Evolutionary conservation across 2,888 invertebrate species (phyloP), one percentile per base, ranked within the genome.

Genomic region (Eupeodes luniger): DNA sequence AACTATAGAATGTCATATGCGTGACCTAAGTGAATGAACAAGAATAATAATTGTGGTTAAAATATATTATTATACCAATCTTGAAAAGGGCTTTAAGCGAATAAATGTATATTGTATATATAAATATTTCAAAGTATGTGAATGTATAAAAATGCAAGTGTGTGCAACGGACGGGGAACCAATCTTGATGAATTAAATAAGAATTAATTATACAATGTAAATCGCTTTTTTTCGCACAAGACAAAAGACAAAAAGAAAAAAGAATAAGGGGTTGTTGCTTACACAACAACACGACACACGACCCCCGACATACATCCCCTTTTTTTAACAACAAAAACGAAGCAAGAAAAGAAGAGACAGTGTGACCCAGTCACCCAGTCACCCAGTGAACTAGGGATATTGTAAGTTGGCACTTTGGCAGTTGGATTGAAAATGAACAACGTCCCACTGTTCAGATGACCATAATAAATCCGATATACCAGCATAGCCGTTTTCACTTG

Each of bases 131-230:
- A 19, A 10, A n/a, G n/a, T 55, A 55, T 49, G 66, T 66, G 44
- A 47, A 27, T 49, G 66, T 66, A 14, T 49, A 27, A 27, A 53
- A 78, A 66, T 61, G 69, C n/a, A 67, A 66, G 66, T 61, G 87
- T 80, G 76, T 80, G 76, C 76, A 67, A 61, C 62, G 11, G 34
- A 61, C 62, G 11, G 34, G 53, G 69, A 80, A 70, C 62, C 75
- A 76, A 57, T 70, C 55, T 69, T 64, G 77, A 76, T 74, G 51
- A 66, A 79, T 51, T 36, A 64, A 64, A 55, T 78, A 70, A 72
- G 78, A 81, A 81, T 78, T 81, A 85, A 85, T 85, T 85, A 81
- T 57, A 74, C 77, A 57, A 72, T 85, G 85, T 85, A 81, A 87
- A 72, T 72, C 55, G 79, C 27, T 64, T 66, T 64, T 49, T 55